Evolutionary conservation across 2,113 vertebrate species (phyloP).

Genomic region (Rhinolophus ferrumequinum): DNA sequence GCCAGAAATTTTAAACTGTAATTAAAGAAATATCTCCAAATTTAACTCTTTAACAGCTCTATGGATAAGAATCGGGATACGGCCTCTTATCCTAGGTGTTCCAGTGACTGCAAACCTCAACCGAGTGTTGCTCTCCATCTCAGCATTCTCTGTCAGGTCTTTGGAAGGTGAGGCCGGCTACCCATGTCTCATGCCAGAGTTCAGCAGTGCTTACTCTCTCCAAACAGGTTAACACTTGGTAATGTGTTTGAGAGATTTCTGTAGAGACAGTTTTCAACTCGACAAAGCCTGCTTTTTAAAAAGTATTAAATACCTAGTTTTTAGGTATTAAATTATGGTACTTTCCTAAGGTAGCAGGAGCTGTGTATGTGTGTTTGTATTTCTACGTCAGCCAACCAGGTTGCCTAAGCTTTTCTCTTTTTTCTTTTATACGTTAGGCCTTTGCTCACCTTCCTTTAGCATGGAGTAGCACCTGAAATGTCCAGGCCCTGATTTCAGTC

Average conservation of each 20-base stretch:
- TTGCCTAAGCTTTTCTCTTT: background rate
- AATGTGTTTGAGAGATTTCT: background rate
- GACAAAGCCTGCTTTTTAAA: constrained; percentile 7
- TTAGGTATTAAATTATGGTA: background rate
- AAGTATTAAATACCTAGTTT: background rate
- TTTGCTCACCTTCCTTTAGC: background rate
- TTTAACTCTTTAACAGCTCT: background rate
- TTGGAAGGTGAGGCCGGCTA: background rate
- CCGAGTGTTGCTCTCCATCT: background rate
- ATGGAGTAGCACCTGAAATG: background rate
- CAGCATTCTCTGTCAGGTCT: background rate
- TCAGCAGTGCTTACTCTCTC: background rate
- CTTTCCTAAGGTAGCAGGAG: background rate
- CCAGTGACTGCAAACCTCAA: background rate
- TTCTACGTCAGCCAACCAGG: background rate
- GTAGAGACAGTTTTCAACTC: background rate
- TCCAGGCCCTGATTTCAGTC: background rate
- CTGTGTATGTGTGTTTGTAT: fast-evolving
- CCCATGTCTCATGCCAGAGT: background rate
- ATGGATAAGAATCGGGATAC: background rate
- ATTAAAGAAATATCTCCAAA: background rate
- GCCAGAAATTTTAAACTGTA: background rate
- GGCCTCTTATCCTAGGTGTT: background rate
- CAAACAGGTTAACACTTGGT: background rate
- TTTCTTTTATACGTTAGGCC: background rate